Evolutionary conservation across 2,797 vertebrate genomes (phyloP), one percentile per base, ranked within the genome.

Genomic region (Coilia nasus): DNA sequence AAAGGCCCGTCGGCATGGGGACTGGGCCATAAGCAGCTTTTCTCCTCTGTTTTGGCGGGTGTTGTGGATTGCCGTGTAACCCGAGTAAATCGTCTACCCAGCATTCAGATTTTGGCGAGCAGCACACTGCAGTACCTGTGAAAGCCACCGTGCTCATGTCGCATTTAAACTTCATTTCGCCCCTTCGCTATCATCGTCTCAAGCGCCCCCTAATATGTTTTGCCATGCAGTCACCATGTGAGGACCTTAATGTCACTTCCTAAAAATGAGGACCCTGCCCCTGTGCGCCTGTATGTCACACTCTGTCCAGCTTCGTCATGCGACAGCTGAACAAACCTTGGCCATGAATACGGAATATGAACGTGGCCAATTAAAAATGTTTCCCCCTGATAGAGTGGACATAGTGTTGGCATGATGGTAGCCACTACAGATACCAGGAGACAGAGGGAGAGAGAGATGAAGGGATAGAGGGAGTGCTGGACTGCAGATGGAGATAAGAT

Each of bases 11-110:
- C 71, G 35, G 71, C 71, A 71, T 17, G 28, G 19, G 71, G 71
- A 78, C 50, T 3, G 17, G 7, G 17, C 35, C 71, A 19, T 78
- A 78, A 78, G 71, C 71, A 78, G 71, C 71, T 78, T 78, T 78
- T 21, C 71, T 78, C 71, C 71, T 41, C 44, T 78, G 71, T 44
- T 78, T 25, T 44, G 28, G 15, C 31, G 15, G 12, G 5, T 17
- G 67, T 75, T 2, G 67, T 6, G 4, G 67, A 5, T 19, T 75
- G 71, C 6, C 5, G 6, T 44, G 71, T 78, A 78, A 78, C 71
- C 71, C 44, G 71, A 78, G 71, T 44, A 78, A 78, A 78, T 78
- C 71, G 71, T 41, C 19, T 31, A 78, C 71, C 31, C 71, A 3
- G 31, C 31, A 41, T 12, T 0, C 71, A 41, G 31, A 78, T 78